Evolutionary conservation across 2,797 vertebrate species (phyloP).

Genomic region (Myripristis jacobus): DNA sequence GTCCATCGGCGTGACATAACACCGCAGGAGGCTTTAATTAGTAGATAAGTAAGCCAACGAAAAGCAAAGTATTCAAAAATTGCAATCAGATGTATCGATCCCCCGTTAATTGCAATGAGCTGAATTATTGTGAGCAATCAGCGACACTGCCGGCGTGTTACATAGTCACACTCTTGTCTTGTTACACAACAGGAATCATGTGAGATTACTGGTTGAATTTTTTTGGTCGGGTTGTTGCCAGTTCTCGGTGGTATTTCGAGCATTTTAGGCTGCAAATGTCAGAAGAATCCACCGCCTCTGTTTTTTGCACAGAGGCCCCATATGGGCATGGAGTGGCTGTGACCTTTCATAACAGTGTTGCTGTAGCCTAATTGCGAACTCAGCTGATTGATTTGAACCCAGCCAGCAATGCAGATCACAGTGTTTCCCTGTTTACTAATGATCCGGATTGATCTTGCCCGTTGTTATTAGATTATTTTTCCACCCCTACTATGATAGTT

Average conservation of each 20-base stretch:
- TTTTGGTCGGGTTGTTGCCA: constrained; percentile 25
- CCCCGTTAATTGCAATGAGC: not conserved
- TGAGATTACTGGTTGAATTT: constrained; percentile 29
- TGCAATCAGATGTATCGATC: not conserved
- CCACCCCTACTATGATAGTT: not conserved
- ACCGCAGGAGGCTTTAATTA: constrained; percentile 23
- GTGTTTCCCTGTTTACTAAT: not conserved
- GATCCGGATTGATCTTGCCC: not conserved
- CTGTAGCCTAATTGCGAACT: constrained; percentile 7
- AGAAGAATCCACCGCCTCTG: constrained; percentile 21
- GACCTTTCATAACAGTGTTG: constrained; percentile 54
- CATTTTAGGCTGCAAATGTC: constrained; percentile 33
- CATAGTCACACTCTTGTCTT: constrained; percentile 14
- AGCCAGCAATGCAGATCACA: not conserved
- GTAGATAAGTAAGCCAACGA: constrained; percentile 27
- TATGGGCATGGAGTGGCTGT: constrained; percentile 23
- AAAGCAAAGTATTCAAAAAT: not conserved
- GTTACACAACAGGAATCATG: constrained; percentile 65
- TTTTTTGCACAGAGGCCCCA: constrained; percentile 19
- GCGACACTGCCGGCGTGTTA: not conserved
- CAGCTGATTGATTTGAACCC: constrained; percentile 6
- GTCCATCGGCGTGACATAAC: constrained; percentile 40
- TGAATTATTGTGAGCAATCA: not conserved
- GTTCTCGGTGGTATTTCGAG: constrained; percentile 56
- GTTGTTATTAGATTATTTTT: not conserved